Percentiles rank a stretch among this genome's conserved stretches.
Evolutionary conservation across 2,888 invertebrate genomes (phyloP).

Genomic region (Tribolium freemani): DNA sequence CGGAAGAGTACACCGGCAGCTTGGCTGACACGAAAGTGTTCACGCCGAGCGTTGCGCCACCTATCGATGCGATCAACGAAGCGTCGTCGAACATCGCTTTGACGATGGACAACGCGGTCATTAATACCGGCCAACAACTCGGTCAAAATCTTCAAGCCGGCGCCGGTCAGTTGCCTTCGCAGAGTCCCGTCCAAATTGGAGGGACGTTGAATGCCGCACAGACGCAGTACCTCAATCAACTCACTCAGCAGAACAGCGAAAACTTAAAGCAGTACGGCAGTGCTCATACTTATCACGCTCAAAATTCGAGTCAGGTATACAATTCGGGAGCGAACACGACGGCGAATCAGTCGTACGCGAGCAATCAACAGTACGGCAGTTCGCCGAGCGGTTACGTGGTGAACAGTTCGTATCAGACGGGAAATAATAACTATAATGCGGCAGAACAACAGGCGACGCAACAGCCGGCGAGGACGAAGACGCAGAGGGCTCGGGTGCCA

Average conservation of each 20-base stretch:
- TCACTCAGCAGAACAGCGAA: conserved; percentile 71
- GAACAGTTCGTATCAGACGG: conserved; percentile 53
- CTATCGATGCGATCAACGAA: conserved; percentile 50
- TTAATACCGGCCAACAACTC: conserved; percentile 46
- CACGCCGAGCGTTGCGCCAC: conserved; percentile 75
- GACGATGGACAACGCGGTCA: conserved; percentile 42
- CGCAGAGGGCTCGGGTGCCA: conserved; percentile 81
- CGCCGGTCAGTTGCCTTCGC: conserved; percentile 51
- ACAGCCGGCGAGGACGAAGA: conserved; percentile 72
- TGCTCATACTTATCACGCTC: conserved; percentile 52
- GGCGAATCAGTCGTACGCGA: conserved; percentile 53
- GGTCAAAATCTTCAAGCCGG: conserved; percentile 47
- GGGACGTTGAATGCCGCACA: conserved; percentile 72
- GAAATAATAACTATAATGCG: conserved; percentile 50
- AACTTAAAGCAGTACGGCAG: conserved; percentile 58
- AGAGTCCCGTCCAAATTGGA: conserved; percentile 62
- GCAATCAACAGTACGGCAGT: conserved; percentile 53
- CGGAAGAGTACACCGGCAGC: conserved; percentile 94
- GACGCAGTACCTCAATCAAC: conserved; percentile 73
- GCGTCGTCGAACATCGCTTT: conserved; percentile 44
- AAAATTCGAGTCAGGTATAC: conserved; percentile 45
- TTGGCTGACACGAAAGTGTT: conserved; percentile 95
- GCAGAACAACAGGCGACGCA: conserved; percentile 52
- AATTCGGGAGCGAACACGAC: conserved; percentile 37
- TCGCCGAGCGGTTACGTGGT: conserved; percentile 56